These are phyloP conservation scores for Rousettus madagascariensis DNA, from an alignment of 2,797 vertebrate genomes.

Conservation along the genomic window DNA sequence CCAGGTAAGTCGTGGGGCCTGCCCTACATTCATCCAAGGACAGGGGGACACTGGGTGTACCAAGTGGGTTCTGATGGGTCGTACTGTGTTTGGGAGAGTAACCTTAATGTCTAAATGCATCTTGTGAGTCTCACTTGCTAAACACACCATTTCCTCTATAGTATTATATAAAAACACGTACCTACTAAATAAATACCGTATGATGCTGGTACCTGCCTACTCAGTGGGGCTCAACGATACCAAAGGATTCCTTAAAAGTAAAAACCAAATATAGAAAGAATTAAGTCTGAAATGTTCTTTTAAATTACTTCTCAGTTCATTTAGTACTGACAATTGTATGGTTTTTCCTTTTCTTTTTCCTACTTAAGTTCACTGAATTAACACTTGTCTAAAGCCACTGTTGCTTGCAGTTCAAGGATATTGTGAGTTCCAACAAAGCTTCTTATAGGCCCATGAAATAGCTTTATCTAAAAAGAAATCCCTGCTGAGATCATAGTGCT, in stretches of 20 bases:
- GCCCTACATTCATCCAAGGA: not conserved
- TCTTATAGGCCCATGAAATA: conserved; percentile 53
- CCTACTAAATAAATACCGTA: not conserved
- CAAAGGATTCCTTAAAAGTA: conserved; percentile 61
- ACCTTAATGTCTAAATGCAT: not conserved
- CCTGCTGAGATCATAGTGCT: conserved; percentile 52
- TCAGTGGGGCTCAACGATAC: conserved; percentile 26
- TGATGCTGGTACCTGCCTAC: not conserved
- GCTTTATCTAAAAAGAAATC: conserved; percentile 70
- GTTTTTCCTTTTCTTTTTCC: not conserved
- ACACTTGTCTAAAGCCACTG: conserved; percentile 72
- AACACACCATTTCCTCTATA: not conserved
- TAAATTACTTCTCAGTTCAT: conserved; percentile 71
- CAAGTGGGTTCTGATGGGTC: not conserved
- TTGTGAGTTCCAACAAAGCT: conserved; percentile 56
- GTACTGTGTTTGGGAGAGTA: not conserved
- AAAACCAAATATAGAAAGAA: conserved; percentile 54
- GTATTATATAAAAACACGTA: not conserved
- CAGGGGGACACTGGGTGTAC: not conserved
- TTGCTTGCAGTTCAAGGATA: conserved; percentile 69
- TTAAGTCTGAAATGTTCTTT: conserved; percentile 58
- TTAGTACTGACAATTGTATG: conserved; percentile 68
- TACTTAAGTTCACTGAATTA: conserved; percentile 63
- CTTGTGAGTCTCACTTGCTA: not conserved
- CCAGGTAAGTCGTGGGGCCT: not conserved